Conservation (phyloP, 2,888 invertebrate species). For the Rhagophthalmus giganteus region DNA sequence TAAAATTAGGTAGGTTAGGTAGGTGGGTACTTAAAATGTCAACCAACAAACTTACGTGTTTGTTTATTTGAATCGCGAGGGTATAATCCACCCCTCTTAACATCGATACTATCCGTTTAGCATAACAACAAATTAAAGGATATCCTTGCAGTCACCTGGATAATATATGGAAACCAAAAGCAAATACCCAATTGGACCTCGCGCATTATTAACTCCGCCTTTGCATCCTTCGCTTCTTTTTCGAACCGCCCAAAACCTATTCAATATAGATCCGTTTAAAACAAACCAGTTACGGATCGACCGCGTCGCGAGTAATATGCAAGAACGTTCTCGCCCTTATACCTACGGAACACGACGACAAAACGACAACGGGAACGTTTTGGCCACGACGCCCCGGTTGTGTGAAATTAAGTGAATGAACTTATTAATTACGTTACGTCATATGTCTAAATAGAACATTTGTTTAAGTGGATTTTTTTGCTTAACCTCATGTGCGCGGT, state of each 20-base stretch:
- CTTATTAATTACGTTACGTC: conserved; percentile 16
- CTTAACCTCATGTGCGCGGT: too few relatives aligned
- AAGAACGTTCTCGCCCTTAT: too few relatives aligned
- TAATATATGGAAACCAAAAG: conserved; percentile 28
- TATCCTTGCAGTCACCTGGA: conserved; percentile 35
- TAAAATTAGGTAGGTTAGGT: not conserved
- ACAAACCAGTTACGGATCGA: conserved; percentile 33
- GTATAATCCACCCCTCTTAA: conserved; percentile 3
- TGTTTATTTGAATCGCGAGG: not conserved
- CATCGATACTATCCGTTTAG: not conserved
- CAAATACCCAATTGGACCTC: conserved; percentile 37
- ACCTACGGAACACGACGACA: not conserved
- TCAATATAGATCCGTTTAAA: conserved; percentile 45
- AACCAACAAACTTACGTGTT: not conserved
- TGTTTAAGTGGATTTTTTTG: conserved; percentile 4
- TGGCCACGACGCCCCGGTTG: too few relatives aligned
- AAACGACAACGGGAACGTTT: too few relatives aligned
- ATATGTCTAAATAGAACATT: conserved; percentile 14
- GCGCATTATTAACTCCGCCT: conserved; percentile 39
- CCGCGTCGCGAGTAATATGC: too few relatives aligned
- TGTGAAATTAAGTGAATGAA: conserved; percentile 19
- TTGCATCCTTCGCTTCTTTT: conserved; percentile 42
- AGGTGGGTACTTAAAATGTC: not conserved
- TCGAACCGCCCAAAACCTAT: conserved; percentile 42
- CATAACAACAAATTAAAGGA: conserved; percentile 15